Base-by-base conservation (phyloP, 2,888 invertebrate genomes). In the Eledone cirrhosa region DNA sequence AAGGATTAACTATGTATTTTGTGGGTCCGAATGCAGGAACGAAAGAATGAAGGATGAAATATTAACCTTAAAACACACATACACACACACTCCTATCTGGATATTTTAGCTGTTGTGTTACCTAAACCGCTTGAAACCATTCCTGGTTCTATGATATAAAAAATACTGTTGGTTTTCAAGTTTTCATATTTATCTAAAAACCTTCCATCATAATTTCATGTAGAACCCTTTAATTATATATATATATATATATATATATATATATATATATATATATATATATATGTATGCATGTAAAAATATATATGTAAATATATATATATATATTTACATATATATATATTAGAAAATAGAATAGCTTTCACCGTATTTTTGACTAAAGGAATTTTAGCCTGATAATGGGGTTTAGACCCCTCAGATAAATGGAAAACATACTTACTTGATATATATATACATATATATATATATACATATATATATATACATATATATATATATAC, bases 181-280 rank as follows among this genome's bases (percentile, higher is more conserved):
- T 65, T 19, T 14, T 0, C n/a, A n/a, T n/a, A n/a, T n/a, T n/a
- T n/a, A n/a, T n/a, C n/a, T n/a, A n/a, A n/a, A n/a, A n/a, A n/a
- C n/a, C n/a, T n/a, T n/a, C n/a, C n/a, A n/a, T n/a, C n/a, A n/a
- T n/a, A n/a, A n/a, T n/a, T n/a, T n/a, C n/a, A n/a, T n/a, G n/a
- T n/a, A n/a, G n/a, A n/a, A n/a, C n/a, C n/a, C n/a, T n/a, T 0
- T 5, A 5, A 27, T 0, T 24, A 24, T 65, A 4, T n/a, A 65
- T n/a, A 65, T 24, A 65, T 65, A 65, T 24, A 65, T 65, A 24
- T 24, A 65, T 65, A 65, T 65, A 65, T 65, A 65, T 65, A 63
- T 63, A 63, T 63, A 63, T 63, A 63, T 63, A 63, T 53, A 53
- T 53, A 53, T 53, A 53, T 53, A 2, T 53, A 2, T 3, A 5